A percentile compares a stretch with the other conserved stretches of the same genome.
Conservation (phyloP, 2,113 vertebrate genomes). For the Empidonax alnorum region DNA sequence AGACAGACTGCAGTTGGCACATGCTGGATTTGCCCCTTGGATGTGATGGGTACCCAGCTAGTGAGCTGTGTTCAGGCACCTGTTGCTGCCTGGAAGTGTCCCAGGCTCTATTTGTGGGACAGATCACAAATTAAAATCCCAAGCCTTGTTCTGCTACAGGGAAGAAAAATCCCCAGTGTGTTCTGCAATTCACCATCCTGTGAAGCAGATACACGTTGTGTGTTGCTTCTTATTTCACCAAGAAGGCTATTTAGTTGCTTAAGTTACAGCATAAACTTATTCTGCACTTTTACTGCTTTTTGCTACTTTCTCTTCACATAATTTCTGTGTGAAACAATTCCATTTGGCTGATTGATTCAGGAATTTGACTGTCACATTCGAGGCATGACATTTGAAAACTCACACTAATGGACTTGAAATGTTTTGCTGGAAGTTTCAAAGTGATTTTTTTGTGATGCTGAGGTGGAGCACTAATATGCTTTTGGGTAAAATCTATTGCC, state of each 20-base stretch:
- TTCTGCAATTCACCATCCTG: not conserved
- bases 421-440: constrained; percentile 15
- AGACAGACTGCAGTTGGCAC: not conserved
- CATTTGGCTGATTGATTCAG: constrained; percentile 44
- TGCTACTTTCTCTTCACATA: not conserved
- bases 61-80: not conserved
- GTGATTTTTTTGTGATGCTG: not conserved
- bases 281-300: constrained; percentile 1
- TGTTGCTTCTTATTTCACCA: not conserved
- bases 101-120: not conserved
- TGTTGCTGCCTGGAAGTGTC: not conserved
- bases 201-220: not conserved
- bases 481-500: not conserved
- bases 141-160: not conserved
- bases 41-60: not conserved
- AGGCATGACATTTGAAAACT: constrained; percentile 32
- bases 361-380: constrained; percentile 2
- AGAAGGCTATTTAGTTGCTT: not conserved
- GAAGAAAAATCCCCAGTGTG: not conserved
- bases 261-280: not conserved
- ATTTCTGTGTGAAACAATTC: constrained; percentile 46
- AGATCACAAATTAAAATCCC: not conserved
- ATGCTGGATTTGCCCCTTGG: not conserved
- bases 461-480: constrained; percentile 13
- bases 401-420: constrained; percentile 53